Conservation (phyloP, 2,797 vertebrate genomes). For the Gambusia yucatana region DNA sequence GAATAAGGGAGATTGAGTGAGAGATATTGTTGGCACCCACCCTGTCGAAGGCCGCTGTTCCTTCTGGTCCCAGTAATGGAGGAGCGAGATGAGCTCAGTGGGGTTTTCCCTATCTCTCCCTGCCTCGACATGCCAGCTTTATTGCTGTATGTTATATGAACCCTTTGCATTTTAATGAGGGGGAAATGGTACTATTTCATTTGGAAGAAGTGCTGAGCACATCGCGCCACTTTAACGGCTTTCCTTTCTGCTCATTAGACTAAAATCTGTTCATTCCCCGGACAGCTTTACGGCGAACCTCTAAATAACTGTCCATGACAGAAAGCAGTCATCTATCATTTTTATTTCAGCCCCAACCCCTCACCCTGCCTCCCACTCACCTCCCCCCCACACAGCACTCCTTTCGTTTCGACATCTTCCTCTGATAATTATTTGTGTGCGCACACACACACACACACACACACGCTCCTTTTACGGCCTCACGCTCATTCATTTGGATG, state of each 20-base stretch:
- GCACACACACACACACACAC: slow-evolving; percentile 28
- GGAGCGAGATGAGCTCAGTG: slow-evolving; percentile 72
- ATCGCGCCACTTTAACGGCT: slow-evolving; percentile 83
- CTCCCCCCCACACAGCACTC: slow-evolving; percentile 31
- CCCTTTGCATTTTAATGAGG: slow-evolving; percentile 85
- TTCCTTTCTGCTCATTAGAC: slow-evolving; percentile 87
- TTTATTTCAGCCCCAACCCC: slow-evolving; percentile 80
- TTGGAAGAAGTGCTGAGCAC: slow-evolving; percentile 86
- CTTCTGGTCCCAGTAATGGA: slow-evolving; percentile 75
- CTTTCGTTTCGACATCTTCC: slow-evolving; percentile 58
- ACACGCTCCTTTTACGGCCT: neutral
- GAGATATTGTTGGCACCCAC: slow-evolving; percentile 76
- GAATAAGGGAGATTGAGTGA: slow-evolving; percentile 79
- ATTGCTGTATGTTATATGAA: slow-evolving; percentile 83
- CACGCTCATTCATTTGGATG: slow-evolving; percentile 2
- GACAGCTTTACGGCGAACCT: slow-evolving; percentile 84
- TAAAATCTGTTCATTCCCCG: slow-evolving; percentile 86
- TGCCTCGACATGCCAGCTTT: slow-evolving; percentile 77
- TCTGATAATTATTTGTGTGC: slow-evolving; percentile 56
- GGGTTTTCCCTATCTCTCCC: slow-evolving; percentile 74
- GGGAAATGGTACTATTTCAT: slow-evolving; percentile 86
- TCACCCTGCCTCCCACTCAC: slow-evolving; percentile 36
- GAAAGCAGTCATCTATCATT: slow-evolving; percentile 86
- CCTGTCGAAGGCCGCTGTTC: slow-evolving; percentile 71
- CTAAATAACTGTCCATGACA: slow-evolving; percentile 86